These are phyloP conservation scores for Caloenas nicobarica DNA, from an alignment of 2,113 vertebrate species.

Conservation along the genomic window DNA sequence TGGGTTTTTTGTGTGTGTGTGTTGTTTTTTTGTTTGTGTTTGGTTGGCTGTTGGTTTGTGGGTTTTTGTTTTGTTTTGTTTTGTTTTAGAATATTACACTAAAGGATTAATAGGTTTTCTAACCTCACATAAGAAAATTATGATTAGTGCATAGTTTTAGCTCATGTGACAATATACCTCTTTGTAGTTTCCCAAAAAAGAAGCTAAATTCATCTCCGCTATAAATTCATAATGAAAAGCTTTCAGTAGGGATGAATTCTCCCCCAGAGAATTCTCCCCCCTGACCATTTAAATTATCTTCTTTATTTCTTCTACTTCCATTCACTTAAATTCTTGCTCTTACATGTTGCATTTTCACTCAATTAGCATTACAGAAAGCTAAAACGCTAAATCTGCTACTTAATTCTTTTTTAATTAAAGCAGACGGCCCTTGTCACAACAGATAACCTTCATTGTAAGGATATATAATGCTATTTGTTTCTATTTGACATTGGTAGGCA, in stretches of 20 bases:
- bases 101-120: not conserved
- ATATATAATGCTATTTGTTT: not conserved
- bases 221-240: not conserved
- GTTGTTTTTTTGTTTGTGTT: not conserved
- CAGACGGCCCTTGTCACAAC: not conserved
- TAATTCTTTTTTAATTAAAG: not conserved
- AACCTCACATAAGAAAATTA: not conserved
- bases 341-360: not conserved
- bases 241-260: not conserved
- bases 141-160: not conserved
- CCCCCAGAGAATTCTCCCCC: not conserved
- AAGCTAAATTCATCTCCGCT: not conserved
- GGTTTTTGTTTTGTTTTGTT: not conserved
- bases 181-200: not conserved
- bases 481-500: not conserved
- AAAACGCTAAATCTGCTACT: not conserved
- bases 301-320: not conserved
- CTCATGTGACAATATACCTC: not conserved
- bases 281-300: not conserved
- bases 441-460: not conserved
- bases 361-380: not conserved
- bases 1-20: no score
- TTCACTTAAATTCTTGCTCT: not conserved
- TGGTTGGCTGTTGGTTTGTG: rapidly evolving
- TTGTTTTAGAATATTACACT: not conserved